phyloP scores from a whole-genome alignment of 2,113 vertebrate genomes.

The Bubo bubo region DNA sequence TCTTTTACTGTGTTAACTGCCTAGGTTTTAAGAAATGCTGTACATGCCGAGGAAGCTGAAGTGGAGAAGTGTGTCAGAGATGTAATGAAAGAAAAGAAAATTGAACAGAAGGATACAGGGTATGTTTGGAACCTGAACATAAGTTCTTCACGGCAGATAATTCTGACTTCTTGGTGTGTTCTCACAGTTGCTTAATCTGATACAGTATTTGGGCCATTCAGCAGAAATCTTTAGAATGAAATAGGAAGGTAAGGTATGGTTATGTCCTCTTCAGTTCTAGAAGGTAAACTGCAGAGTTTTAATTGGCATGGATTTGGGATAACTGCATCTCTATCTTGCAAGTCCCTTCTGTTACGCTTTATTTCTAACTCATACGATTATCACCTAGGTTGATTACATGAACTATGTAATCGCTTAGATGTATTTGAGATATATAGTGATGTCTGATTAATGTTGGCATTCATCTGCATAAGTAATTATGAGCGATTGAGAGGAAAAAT shows the following conservation, averaged over 20 bases:
- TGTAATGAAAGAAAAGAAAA: conserved; percentile 88
- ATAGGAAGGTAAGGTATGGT: neutral
- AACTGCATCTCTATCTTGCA: neutral
- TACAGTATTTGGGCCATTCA: neutral
- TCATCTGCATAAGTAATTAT: neutral
- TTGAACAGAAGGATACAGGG: conserved; percentile 82
- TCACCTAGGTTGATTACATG: neutral
- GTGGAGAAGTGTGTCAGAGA: conserved; percentile 79
- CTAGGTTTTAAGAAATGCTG: conserved; percentile 84
- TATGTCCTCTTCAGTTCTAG: neutral
- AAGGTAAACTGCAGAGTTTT: neutral
- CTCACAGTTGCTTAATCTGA: neutral
- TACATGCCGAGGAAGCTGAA: conserved; percentile 71
- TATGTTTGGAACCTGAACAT: conserved; percentile 51
- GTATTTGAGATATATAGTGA: neutral
- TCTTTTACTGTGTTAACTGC: neutral
- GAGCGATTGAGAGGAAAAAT: neutral
- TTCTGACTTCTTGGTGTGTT: neutral
- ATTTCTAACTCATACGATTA: neutral
- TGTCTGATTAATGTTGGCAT: neutral
- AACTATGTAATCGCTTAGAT: neutral
- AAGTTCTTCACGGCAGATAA: neutral
- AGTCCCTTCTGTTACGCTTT: neutral
- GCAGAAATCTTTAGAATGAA: neutral
- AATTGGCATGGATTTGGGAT: neutral